Base-by-base conservation (phyloP, 2,113 vertebrate species). In the Eretmochelys imbricata region DNA sequence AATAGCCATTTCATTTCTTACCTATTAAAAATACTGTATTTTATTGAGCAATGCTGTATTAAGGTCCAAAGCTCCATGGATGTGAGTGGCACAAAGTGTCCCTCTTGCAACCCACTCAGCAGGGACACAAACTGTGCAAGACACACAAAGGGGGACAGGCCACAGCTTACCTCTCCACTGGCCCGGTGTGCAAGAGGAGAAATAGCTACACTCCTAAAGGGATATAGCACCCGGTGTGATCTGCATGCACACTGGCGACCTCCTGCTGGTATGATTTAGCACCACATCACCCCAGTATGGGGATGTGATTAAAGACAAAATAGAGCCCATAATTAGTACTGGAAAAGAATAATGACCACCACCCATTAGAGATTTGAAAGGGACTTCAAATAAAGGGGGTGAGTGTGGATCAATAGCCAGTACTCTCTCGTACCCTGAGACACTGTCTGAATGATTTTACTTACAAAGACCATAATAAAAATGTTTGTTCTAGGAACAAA, bases 1-100 rank as follows among this genome's bases (percentile, higher is more conserved):
- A 96, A 89, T 96, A 57, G 35, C 93, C 93, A 94, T 96, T 96
- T 95, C 91, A 94, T 78, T 78, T 8, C 25, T 11, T 42, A 46
- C 46, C 8, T 38, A 42, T 75, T 75, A 42, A 14, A 76, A 48
- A 78, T 29, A 19, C 9, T 75, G 9, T 24, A 11, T 75, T 75
- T 80, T 69, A 80, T 80, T 62, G 57, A 62, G 57, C 57, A 62
- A 27, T 3, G 27, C 57, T 31, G 55, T 57, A 57, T 57, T 27
- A 62, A 55, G 59, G 80, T n/a, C 48, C 62, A 75, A 55, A 85
- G n/a, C 12, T 38, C 80, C 24, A 5, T 94, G 89, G 84, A 46
- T 31, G 8, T 62, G 87, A 96, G 88, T 19, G 35, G 35, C 35
- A n/a, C 62, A 69, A 65, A 31, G 7, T n/a, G 95, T 93, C 90